Percentiles rank a stretch among this genome's conserved stretches.
Conservation (phyloP, 2,797 vertebrate genomes). For the Pseudochromis fuscus region DNA sequence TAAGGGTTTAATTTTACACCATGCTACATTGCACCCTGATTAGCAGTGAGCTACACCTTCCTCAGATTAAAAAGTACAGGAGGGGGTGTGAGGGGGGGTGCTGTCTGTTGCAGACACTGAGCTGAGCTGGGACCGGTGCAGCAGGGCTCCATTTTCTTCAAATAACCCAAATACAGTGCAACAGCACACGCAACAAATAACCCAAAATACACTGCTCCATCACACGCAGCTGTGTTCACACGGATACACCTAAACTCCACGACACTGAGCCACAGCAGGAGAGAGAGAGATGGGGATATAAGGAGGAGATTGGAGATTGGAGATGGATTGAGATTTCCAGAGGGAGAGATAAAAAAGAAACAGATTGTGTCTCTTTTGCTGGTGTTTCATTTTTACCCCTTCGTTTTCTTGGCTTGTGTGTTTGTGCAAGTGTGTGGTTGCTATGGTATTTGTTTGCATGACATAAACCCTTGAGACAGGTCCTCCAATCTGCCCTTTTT, state of each 20-base stretch:
- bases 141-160: constrained; percentile 13
- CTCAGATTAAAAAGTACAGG: not conserved
- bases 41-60: constrained; percentile 50
- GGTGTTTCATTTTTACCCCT: constrained; percentile 44
- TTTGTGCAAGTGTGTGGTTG: constrained; percentile 15
- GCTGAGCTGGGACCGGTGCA: not conserved
- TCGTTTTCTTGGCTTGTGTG: constrained; percentile 16
- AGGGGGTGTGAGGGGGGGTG: not conserved
- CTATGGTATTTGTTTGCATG: constrained; percentile 39
- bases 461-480: constrained; percentile 47
- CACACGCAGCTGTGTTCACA: constrained; percentile 2
- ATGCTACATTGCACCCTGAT: constrained; percentile 45
- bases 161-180: constrained; percentile 8
- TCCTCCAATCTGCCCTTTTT: not conserved
- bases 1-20: constrained; percentile 60
- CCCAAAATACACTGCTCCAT: not conserved
- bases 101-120: not conserved
- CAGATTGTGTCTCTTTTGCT: constrained; percentile 30
- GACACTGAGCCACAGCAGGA: constrained; percentile 1
- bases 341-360: constrained; percentile 39
- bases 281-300: constrained; percentile 3
- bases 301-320: constrained; percentile 45
- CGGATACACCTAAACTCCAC: constrained; percentile 12
- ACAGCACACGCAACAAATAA: constrained; percentile 15
- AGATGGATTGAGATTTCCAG: constrained; percentile 51